Percentiles rank a stretch among this genome's conserved stretches.
These are phyloP conservation scores for Entomobrya multifasciata DNA, from an alignment of 2,888 invertebrate genomes.

Conservation along the genomic window DNA sequence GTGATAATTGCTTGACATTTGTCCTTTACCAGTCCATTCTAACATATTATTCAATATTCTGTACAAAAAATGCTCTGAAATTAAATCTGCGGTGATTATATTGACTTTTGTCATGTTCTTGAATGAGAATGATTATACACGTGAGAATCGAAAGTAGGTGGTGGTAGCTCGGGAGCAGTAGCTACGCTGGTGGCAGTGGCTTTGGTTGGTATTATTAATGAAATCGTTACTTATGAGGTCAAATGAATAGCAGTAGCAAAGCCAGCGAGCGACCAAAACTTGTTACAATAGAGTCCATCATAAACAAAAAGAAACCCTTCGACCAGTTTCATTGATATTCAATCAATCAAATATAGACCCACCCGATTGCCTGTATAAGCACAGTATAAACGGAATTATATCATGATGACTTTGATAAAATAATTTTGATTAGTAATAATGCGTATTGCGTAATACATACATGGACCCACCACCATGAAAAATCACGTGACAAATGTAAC, in stretches of 20 bases:
- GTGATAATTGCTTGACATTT: slow-evolving; percentile 29
- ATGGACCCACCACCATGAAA: too few species aligned
- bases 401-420: slow-evolving; percentile 2
- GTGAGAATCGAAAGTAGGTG: slow-evolving; percentile 1
- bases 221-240: slow-evolving; percentile 53
- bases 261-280: too few species aligned
- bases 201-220: slow-evolving; percentile 32
- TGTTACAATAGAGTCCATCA: neutral
- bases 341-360: slow-evolving; percentile 64
- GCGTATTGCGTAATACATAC: slow-evolving; percentile 2
- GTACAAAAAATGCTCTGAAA: slow-evolving; percentile 22
- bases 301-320: slow-evolving; percentile 12
- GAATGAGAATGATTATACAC: neutral
- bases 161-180: neutral
- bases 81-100: slow-evolving; percentile 24
- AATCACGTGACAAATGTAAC: too few species aligned
- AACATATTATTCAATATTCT: slow-evolving; percentile 32
- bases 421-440: slow-evolving; percentile 9
- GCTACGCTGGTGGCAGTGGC: slow-evolving; percentile 16
- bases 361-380: slow-evolving; percentile 32
- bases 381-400: neutral
- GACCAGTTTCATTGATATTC: slow-evolving; percentile 37
- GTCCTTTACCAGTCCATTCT: slow-evolving; percentile 25
- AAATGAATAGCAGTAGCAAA: slow-evolving; percentile 40
- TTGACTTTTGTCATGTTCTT: neutral